Evolutionary conservation across 2,113 vertebrate species (phyloP).

Genomic region (Miniopterus natalensis): DNA sequence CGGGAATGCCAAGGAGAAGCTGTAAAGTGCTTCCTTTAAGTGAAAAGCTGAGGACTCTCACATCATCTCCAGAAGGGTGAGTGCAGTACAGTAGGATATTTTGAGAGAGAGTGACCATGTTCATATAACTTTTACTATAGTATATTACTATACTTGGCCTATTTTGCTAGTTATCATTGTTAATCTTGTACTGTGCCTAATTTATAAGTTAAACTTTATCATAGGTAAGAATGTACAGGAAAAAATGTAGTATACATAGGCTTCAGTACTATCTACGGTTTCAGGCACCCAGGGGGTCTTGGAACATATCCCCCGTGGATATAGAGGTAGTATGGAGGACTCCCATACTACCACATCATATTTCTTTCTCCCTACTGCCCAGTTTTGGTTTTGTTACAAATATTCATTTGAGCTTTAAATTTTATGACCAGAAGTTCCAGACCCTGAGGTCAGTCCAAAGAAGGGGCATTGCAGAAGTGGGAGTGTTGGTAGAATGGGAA

Average conservation of each 20-base stretch:
- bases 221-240: no score
- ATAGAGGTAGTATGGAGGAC: background rate
- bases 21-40: background rate
- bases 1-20: background rate
- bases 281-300: background rate
- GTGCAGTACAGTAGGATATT: background rate
- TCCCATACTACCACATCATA: background rate
- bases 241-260: background rate
- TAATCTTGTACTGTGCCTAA: background rate
- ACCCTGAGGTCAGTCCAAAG: background rate
- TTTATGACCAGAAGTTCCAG: background rate
- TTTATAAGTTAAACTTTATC: background rate
- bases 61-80: background rate
- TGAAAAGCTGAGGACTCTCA: background rate
- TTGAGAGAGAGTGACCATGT: background rate
- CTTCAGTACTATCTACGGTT: background rate
- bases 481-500: background rate
- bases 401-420: background rate
- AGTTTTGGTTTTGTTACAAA: background rate
- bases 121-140: background rate
- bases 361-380: background rate
- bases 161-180: background rate
- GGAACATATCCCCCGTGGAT: background rate
- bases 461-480: background rate
- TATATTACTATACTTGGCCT: background rate